Base-by-base conservation (phyloP, 2,888 invertebrate genomes). In the Protodeltote pygarga region DNA sequence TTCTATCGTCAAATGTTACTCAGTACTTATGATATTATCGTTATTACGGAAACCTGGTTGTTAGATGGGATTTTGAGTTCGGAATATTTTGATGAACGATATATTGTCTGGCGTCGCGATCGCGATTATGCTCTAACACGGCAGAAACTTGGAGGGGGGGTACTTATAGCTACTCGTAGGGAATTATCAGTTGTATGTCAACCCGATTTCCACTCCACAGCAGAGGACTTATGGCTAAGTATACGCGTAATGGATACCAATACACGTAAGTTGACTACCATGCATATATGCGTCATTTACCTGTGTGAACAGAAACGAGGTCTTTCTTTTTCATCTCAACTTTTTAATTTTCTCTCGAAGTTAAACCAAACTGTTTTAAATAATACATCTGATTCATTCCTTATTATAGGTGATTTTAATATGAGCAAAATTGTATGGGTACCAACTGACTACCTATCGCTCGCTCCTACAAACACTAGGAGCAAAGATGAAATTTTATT, bases 41-140 rank as follows among this genome's bases (percentile, higher is more conserved):
- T 54, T 5, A 11, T 53, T 5, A 44, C 44, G 1, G 48, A 48
- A 21, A 39, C 53, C 2, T 53, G 44, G 48, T 20, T 54, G 5
- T 5, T 34, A 2, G 28, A 45, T 16, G 39, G 49, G 3, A 5
- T 54, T 19, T 25, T 2, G 1, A 10, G 25, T 8, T 49, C 37
- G 1, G 49, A 50, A 8, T 27, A 42, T 5, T 46, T 54, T 41
- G 38, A 41, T 21, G 29, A 40, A 1, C 13, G 37, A 4, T 50
- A 50, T 6, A 13, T 37, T 10, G 45, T 54, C 0, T 49, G 47
- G 34, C 39, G 45, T n/a, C 38, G 49, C 5, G 49, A 49, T 9
- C 37, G 45, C 3, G 33, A 51, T 3, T 41, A 37, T 14, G 29
- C 3, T n/a, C 0, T 17, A 2, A 32, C 48, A 3, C 28, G 32